Evolutionary conservation across 2,113 vertebrate genomes (phyloP).

Genomic region (Psilopogon haemacephalus): DNA sequence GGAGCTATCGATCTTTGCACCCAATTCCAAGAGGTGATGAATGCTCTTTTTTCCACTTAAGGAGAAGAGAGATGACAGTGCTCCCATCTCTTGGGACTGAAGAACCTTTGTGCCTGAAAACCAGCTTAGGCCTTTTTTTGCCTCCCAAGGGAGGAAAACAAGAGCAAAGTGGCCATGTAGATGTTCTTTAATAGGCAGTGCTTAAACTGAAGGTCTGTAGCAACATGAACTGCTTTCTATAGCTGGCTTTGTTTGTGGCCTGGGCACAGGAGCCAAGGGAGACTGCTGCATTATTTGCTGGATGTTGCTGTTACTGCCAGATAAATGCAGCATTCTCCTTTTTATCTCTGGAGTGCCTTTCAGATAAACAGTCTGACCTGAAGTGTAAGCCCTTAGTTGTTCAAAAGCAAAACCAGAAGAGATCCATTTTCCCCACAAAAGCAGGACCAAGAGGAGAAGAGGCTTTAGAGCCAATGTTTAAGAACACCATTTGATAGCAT

Average conservation of each 20-base stretch:
- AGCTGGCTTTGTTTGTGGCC: constrained; percentile 19
- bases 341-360: constrained; percentile 55
- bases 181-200: constrained; percentile 8
- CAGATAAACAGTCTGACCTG: constrained; percentile 48
- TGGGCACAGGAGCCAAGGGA: constrained; percentile 23
- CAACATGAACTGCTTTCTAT: not conserved
- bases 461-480: not conserved
- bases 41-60: constrained; percentile 12
- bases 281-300: constrained; percentile 13
- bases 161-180: not conserved
- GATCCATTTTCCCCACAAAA: constrained; percentile 32
- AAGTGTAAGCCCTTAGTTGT: constrained; percentile 8
- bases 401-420: constrained; percentile 23
- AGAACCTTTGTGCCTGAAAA: constrained; percentile 10
- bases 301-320: constrained; percentile 43
- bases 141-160: not conserved
- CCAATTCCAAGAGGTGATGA: not conserved
- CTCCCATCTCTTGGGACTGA: not conserved
- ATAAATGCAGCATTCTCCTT: constrained; percentile 61
- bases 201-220: not conserved
- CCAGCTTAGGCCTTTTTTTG: not conserved
- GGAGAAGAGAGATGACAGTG: not conserved
- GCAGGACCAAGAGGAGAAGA: not conserved
- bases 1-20: not conserved
- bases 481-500: not conserved